Percentiles rank a stretch among this genome's conserved stretches.
Conservation (phyloP, 2,797 vertebrate species). For the Sternotherus odoratus region DNA sequence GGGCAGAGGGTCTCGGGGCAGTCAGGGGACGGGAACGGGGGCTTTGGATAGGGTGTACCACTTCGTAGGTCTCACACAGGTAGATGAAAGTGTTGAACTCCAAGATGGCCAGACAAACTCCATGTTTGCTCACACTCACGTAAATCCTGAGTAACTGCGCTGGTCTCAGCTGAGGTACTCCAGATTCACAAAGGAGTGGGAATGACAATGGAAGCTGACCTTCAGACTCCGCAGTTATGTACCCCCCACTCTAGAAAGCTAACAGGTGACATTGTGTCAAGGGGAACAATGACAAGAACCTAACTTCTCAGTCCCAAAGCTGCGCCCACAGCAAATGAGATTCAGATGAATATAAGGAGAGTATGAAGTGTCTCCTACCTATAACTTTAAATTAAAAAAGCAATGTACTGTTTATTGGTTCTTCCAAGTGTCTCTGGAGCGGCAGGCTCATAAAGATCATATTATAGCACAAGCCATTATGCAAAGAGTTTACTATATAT, state of each 20-base stretch:
- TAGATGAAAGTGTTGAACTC: neutral
- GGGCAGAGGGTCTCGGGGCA: too few relatives aligned
- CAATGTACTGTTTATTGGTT: conserved; percentile 64
- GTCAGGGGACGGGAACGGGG: too few relatives aligned
- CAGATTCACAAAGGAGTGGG: neutral
- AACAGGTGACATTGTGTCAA: rapidly evolving
- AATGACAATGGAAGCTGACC: neutral
- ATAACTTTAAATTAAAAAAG: conserved; percentile 78
- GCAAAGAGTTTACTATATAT: conserved; percentile 71
- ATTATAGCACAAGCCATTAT: conserved; percentile 75
- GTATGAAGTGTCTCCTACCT: conserved; percentile 52
- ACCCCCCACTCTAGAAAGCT: neutral
- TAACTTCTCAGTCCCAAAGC: rapidly evolving
- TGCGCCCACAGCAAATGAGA: rapidly evolving
- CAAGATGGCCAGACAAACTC: neutral
- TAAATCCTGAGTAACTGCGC: neutral
- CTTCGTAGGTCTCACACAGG: neutral
- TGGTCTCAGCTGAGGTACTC: neutral
- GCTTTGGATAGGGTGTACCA: too few relatives aligned
- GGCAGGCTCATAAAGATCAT: conserved; percentile 75
- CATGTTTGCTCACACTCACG: neutral
- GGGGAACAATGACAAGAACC: rapidly evolving
- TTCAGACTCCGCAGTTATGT: neutral
- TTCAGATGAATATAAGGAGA: neutral
- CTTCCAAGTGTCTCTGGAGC: conserved; percentile 51